phyloP scores from a whole-genome alignment of 2,797 vertebrate genomes.

The Callimico goeldii region DNA sequence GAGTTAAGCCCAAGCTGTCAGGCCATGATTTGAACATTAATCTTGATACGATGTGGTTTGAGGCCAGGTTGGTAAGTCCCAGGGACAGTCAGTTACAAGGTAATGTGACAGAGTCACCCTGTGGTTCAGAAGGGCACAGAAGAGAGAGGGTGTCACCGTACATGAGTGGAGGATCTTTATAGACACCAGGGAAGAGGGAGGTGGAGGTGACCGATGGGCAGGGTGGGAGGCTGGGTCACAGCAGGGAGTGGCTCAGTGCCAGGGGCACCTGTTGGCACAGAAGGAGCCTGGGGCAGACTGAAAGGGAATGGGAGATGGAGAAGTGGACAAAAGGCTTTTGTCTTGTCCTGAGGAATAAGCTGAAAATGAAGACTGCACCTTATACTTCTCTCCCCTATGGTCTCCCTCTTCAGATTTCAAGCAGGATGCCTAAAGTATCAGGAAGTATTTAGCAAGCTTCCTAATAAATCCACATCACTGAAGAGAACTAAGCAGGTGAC shows the following conservation, averaged over 20 bases:
- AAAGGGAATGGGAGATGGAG: background rate
- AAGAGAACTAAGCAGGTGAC: too few relatives aligned
- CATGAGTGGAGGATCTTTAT: too few relatives aligned
- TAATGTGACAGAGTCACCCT: background rate
- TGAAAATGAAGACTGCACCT: background rate
- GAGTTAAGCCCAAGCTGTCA: too few relatives aligned
- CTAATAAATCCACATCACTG: background rate
- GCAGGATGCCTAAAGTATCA: background rate
- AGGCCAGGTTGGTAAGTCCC: background rate
- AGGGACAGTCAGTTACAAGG: too few relatives aligned
- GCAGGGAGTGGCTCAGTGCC: background rate
- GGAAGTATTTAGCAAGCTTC: background rate
- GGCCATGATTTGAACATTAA: too few relatives aligned
- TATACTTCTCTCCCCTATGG: background rate
- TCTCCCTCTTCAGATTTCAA: background rate
- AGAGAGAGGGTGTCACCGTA: background rate
- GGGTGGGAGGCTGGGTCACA: background rate
- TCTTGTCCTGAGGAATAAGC: background rate
- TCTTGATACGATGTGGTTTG: background rate
- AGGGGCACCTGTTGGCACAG: background rate
- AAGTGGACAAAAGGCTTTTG: background rate
- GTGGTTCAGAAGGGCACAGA: background rate
- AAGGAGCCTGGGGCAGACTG: rapidly evolving
- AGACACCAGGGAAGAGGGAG: rapidly evolving
- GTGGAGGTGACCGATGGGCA: background rate